A percentile compares a stretch with the other conserved stretches of the same genome.
Evolutionary conservation across 2,797 vertebrate genomes (phyloP).

Genomic region (Trematomus bernacchii): DNA sequence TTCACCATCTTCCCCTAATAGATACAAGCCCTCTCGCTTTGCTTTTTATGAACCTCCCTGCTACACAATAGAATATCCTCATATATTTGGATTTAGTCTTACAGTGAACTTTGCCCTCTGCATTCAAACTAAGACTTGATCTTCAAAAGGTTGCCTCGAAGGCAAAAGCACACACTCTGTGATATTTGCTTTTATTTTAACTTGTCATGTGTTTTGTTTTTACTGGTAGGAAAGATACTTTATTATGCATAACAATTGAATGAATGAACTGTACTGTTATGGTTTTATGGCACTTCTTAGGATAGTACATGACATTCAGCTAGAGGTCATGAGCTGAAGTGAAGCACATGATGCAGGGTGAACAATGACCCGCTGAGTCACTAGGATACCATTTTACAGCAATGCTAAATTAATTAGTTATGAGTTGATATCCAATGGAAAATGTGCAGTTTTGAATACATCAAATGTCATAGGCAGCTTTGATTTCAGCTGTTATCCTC

Average conservation of each 20-base stretch:
- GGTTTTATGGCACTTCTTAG: constrained; percentile 10
- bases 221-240: constrained; percentile 17
- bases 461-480: neutral
- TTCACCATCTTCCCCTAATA: constrained; percentile 57
- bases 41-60: constrained; percentile 39
- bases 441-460: constrained; percentile 23
- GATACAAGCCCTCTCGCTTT: constrained; percentile 55
- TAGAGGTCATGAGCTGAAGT: constrained; percentile 24
- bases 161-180: neutral
- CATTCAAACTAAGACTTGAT: constrained; percentile 17
- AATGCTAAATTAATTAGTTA: constrained; percentile 21
- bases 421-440: constrained; percentile 23
- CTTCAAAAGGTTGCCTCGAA: constrained; percentile 17
- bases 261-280: constrained; percentile 32
- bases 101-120: constrained; percentile 20
- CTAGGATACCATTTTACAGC: constrained; percentile 1
- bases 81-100: neutral
- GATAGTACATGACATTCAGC: neutral
- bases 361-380: constrained; percentile 11
- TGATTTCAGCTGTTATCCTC: neutral
- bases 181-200: constrained; percentile 22
- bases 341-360: constrained; percentile 34
- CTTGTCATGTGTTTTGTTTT: constrained; percentile 18
- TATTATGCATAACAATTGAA: constrained; percentile 29
- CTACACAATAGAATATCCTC: constrained; percentile 16